A percentile compares a stretch with the other conserved stretches of the same genome.
phyloP scores from a whole-genome alignment of 2,113 vertebrate genomes.

The Nyctibius bracteatus region DNA sequence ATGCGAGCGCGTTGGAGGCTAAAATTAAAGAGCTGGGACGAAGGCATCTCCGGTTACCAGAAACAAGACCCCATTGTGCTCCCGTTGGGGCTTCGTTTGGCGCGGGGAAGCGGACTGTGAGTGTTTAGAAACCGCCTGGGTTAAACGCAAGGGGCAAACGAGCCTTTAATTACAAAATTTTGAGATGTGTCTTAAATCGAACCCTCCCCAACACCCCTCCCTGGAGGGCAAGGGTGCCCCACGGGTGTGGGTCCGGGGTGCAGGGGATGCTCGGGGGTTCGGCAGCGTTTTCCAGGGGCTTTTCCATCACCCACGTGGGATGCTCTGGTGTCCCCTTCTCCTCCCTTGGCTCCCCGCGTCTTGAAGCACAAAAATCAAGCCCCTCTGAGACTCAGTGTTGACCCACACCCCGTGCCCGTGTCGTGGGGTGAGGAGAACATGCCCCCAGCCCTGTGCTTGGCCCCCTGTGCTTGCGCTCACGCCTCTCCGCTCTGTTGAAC shows the following conservation, averaged over 20 bases:
- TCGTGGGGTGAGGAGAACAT: neutral
- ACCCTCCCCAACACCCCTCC: neutral
- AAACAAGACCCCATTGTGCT: conserved; percentile 74
- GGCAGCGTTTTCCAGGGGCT: rapidly evolving
- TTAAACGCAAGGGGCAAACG: neutral
- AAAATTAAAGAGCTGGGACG: conserved; percentile 68
- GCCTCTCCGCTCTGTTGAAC: neutral
- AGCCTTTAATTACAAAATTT: neutral
- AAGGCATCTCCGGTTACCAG: conserved; percentile 69
- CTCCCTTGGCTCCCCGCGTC: rapidly evolving
- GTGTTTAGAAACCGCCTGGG: neutral
- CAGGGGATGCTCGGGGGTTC: rapidly evolving
- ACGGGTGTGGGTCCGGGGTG: rapidly evolving
- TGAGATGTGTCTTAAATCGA: neutral
- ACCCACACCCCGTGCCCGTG: neutral
- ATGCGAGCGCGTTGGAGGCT: conserved; percentile 61
- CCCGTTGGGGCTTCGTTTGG: conserved; percentile 30
- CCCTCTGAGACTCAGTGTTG: rapidly evolving
- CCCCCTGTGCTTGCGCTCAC: rapidly evolving
- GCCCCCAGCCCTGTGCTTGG: neutral
- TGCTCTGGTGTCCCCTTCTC: neutral
- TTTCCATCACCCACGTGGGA: rapidly evolving
- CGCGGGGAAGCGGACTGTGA: neutral
- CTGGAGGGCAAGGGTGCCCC: neutral
- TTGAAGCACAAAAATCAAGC: neutral